Evolutionary conservation across 2,888 invertebrate species (phyloP), one percentile per base, ranked within the genome.

Genomic region (Cheilosia vernalis): DNA sequence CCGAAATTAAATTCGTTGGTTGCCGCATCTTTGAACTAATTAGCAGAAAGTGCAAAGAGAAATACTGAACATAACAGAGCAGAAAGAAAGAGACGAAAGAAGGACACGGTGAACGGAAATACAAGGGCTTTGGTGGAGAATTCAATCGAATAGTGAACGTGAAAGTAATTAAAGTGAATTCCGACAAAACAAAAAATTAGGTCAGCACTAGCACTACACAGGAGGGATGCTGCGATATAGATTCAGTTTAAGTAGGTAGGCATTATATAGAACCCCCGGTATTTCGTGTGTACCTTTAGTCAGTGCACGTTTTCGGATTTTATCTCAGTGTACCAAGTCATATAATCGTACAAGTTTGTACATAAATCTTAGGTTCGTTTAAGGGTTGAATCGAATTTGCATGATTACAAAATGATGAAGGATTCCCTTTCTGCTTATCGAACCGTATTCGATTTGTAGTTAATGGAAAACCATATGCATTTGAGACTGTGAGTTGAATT

Each of bases 1-100:
- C 79, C 73, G 61, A 87, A 87, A 87, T 87, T 87, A 87, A 87
- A 87, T 87, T 87, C 87, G 73, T 87, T 80, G 74, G 86, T 74
- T 82, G 87, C 83, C 86, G 70, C 79, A 87, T 87, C 87, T 83
- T 76, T 80, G 83, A 80, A 87, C 87, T 87, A 87, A 87, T 87
- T 87, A 87, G 66, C 56, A 81, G 58, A 80, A 77, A 79, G 67
- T 72, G 66, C 51, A 77, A 63, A 58, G 44, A 44, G 66, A 40
- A 44, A 53, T 27, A 49, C 37, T 27, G 40, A 44, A 21, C 37
- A 51, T 24, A 42, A 7, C n/a, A 42, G 64, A 42, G 5, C 13
- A 42, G 64, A 44, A 37, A 40, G 40, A 73, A 49, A 44, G 56
- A 81, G 60, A 74, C 33, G 55, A 30, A 51, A 49, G 44, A 40